These are phyloP conservation scores for Panonychus citri DNA, from an alignment of 1,140 invertebrate species.

Conservation along the genomic window DNA sequence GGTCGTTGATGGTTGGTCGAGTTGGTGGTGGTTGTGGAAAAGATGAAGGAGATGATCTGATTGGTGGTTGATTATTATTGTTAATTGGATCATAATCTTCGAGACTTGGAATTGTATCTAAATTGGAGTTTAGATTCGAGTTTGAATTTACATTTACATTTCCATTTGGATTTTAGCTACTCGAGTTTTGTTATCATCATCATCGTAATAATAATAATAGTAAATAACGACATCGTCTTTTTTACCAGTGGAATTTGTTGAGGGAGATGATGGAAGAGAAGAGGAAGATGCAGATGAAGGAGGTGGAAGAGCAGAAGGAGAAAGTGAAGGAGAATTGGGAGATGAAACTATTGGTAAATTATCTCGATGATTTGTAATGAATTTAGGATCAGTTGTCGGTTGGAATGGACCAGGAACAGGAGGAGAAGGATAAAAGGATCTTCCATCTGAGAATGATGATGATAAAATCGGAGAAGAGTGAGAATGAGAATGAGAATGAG, in stretches of 20 bases:
- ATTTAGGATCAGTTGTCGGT: background rate
- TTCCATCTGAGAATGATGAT: background rate
- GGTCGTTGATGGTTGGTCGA: background rate
- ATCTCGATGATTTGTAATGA: background rate
- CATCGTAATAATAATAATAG: slow-evolving; percentile 14
- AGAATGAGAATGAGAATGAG: background rate
- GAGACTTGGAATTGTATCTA: slow-evolving; percentile 8
- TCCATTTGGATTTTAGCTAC: no score
- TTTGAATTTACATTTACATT: no score
- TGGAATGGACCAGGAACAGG: background rate
- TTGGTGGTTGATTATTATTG: background rate
- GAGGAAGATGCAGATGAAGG: background rate
- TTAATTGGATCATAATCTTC: slow-evolving; percentile 6
- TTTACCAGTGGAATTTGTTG: background rate
- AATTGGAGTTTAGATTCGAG: background rate
- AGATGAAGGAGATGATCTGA: background rate
- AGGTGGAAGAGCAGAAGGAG: background rate
- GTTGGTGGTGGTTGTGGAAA: background rate
- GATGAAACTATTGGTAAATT: background rate
- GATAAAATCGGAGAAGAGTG: background rate
- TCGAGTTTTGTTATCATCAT: slow-evolving; percentile 10
- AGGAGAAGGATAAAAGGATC: background rate
- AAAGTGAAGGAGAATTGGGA: background rate
- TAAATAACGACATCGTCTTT: slow-evolving; percentile 13
- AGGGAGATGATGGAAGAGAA: background rate